Percentiles rank a stretch among this genome's conserved stretches.
Evolutionary conservation across 2,888 invertebrate genomes (phyloP).

Genomic region (Acanthococcus lagerstroemiae): DNA sequence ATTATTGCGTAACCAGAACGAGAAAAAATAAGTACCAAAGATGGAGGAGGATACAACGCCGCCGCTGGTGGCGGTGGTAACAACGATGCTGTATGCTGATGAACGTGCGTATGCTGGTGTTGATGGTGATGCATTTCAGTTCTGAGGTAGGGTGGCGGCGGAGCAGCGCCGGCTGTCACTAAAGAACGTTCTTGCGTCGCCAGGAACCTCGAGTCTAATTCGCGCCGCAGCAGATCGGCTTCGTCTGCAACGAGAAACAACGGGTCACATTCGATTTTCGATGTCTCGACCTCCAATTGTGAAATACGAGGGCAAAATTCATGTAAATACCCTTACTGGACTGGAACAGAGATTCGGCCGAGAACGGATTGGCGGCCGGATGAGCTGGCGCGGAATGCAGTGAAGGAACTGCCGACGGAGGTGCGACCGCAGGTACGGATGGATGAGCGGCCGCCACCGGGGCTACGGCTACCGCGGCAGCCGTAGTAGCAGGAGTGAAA

Average conservation of each 20-base stretch:
- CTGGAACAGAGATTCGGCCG: constrained; percentile 78
- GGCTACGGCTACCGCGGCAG: constrained; percentile 16
- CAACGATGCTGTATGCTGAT: constrained; percentile 68
- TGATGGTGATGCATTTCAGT: constrained; percentile 89
- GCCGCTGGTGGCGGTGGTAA: constrained; percentile 48
- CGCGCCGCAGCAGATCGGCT: constrained; percentile 76
- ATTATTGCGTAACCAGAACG: neutral
- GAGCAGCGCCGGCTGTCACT: constrained; percentile 37
- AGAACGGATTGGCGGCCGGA: constrained; percentile 70
- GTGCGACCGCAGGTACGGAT: constrained; percentile 41
- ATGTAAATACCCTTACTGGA: constrained; percentile 54
- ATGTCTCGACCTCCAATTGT: no score
- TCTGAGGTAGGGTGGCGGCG: constrained; percentile 52
- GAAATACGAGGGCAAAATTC: no score
- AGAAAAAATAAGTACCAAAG: constrained; percentile 49
- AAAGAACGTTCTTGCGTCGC: constrained; percentile 66
- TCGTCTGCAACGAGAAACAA: constrained; percentile 59
- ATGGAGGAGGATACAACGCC: constrained; percentile 52
- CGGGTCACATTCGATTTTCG: no score
- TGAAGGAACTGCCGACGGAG: constrained; percentile 39
- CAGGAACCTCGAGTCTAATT: constrained; percentile 80
- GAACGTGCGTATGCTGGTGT: constrained; percentile 65
- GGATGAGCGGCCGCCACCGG: constrained; percentile 41
- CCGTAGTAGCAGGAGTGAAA: constrained; percentile 53
- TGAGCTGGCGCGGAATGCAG: constrained; percentile 39